Conservation (phyloP, 2,113 vertebrate genomes). For the Equus quagga region DNA sequence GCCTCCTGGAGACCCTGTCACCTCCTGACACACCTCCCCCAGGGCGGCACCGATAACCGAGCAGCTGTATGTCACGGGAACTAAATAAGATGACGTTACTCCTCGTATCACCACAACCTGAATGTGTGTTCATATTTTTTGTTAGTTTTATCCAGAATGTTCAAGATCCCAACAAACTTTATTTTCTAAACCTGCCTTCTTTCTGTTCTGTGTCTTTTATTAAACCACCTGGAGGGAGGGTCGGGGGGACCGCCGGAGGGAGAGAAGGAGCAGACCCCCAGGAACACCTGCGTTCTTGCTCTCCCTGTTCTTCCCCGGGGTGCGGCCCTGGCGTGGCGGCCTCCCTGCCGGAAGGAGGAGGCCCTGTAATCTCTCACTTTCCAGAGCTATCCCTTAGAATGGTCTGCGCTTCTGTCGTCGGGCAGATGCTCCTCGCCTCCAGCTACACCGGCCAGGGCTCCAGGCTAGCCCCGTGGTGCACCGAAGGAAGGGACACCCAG, state of each 20-base stretch:
- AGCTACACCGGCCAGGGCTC: not conserved
- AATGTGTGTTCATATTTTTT: constrained; percentile 66
- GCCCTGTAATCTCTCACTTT: not conserved
- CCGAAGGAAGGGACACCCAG: not conserved
- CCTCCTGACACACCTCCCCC: constrained; percentile 6
- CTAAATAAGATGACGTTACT: constrained; percentile 55
- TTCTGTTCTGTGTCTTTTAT: constrained; percentile 83
- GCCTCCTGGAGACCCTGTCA: not conserved
- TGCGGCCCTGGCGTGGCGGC: not conserved
- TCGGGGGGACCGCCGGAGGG: accelerated
- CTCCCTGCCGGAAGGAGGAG: not conserved
- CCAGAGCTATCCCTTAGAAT: not conserved
- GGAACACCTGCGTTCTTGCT: too few species aligned
- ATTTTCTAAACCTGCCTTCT: constrained; percentile 80
- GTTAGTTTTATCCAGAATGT: constrained; percentile 70
- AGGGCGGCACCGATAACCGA: not conserved
- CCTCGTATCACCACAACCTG: not conserved
- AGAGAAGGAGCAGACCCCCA: not conserved
- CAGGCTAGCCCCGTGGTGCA: accelerated
- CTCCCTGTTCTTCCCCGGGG: too few species aligned
- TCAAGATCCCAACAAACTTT: constrained; percentile 82
- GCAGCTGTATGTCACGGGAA: constrained; percentile 34
- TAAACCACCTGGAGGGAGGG: constrained; percentile 17
- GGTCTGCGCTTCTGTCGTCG: not conserved
- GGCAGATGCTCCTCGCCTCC: too few species aligned